Conservation (phyloP, 2,113 vertebrate genomes). For the Ranitomeya variabilis region DNA sequence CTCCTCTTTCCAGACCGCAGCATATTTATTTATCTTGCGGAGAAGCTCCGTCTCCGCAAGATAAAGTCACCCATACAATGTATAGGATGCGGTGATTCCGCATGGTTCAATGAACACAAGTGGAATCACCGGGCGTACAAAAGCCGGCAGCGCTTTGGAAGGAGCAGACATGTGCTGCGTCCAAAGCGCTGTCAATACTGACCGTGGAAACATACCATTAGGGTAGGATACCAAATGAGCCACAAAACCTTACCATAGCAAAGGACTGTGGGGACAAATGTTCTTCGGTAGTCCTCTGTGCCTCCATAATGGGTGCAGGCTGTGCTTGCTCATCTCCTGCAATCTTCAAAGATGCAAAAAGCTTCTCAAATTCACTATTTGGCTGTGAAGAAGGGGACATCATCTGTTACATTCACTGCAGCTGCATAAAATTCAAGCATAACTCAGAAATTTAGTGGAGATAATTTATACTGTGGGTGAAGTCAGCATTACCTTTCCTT, state of each 20-base stretch:
- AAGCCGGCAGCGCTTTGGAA: no score
- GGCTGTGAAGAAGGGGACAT: not conserved
- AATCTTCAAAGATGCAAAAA: slow-evolving; percentile 86
- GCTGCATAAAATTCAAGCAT: not conserved
- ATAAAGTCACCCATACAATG: no score
- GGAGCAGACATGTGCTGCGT: no score
- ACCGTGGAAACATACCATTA: no score
- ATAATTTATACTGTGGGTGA: not conserved
- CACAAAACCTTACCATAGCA: slow-evolving; percentile 83
- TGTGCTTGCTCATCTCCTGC: slow-evolving; percentile 75
- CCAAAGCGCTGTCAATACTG: no score
- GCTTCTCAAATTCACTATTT: slow-evolving; percentile 81
- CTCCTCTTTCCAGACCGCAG: no score
- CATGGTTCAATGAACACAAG: no score
- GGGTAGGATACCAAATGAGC: not conserved
- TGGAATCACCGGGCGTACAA: no score
- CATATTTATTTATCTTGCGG: no score
- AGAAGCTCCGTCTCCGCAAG: no score
- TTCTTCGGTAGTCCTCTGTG: slow-evolving; percentile 71
- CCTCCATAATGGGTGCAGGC: slow-evolving; percentile 65
- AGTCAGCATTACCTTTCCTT: slow-evolving; percentile 67
- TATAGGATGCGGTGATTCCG: no score
- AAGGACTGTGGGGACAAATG: slow-evolving; percentile 94
- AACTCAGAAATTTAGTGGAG: not conserved
- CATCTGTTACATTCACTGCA: not conserved